Evolutionary conservation across 2,797 vertebrate genomes (phyloP).

Genomic region (Darevskia nairensis): DNA sequence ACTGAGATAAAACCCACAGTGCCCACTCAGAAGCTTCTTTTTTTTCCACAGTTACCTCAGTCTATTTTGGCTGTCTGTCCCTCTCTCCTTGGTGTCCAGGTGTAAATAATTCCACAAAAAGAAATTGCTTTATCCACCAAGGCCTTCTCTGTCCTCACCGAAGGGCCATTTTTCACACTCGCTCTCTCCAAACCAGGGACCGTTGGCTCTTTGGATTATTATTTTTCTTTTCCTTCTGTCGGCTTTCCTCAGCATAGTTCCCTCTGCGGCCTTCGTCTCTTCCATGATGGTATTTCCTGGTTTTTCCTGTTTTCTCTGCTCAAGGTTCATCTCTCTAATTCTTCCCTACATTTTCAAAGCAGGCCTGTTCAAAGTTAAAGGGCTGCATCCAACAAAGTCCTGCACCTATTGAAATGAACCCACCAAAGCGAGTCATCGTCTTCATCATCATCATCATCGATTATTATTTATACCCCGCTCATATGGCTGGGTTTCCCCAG

Average conservation of each 20-base stretch:
- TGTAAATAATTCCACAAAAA: slow-evolving; percentile 73
- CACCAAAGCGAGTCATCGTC: too few relatives aligned
- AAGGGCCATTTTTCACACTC: slow-evolving; percentile 51
- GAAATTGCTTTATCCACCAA: slow-evolving; percentile 61
- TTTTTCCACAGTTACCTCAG: slow-evolving; percentile 64
- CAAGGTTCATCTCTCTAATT: neutral
- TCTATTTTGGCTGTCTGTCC: slow-evolving; percentile 65
- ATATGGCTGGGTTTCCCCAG: too few relatives aligned
- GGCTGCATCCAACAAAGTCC: neutral
- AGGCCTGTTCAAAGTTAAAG: neutral
- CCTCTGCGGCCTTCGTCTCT: slow-evolving; percentile 36
- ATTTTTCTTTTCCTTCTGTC: neutral
- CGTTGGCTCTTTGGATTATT: slow-evolving; percentile 57
- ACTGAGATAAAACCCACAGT: slow-evolving; percentile 68
- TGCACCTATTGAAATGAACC: too few relatives aligned
- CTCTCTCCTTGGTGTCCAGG: slow-evolving; percentile 62
- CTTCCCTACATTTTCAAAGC: neutral
- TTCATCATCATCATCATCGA: too few relatives aligned
- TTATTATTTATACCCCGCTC: too few relatives aligned
- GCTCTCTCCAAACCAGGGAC: neutral
- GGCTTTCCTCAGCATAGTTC: neutral
- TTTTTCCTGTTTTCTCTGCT: neutral
- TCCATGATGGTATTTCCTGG: neutral
- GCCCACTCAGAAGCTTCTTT: slow-evolving; percentile 7
- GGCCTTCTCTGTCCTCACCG: slow-evolving; percentile 64